Evolutionary conservation across 35 echinoderm and acorn worm species (phyloP).

Genomic region (Ophiothrix spiculata): DNA sequence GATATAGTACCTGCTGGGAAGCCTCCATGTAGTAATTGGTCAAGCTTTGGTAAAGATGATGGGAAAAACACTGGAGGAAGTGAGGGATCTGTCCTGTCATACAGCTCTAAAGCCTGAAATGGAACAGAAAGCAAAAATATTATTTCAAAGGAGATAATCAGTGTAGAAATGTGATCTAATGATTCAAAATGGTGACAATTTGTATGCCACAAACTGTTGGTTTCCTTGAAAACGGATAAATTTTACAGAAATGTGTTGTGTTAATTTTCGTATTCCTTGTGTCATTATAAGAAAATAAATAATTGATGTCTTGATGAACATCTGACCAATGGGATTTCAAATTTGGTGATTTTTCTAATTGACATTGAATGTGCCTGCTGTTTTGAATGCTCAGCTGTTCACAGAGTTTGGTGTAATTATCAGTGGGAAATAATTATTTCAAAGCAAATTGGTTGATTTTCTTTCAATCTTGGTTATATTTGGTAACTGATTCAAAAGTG

Average conservation of each 20-base stretch:
- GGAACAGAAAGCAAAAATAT: slow-evolving; percentile 1
- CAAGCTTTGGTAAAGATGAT: slow-evolving; percentile 52
- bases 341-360: too few relatives aligned
- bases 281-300: background rate
- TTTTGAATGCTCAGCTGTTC: too few relatives aligned
- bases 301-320: too few relatives aligned
- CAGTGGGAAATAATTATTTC: too few relatives aligned
- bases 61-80: slow-evolving; percentile 42
- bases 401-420: too few relatives aligned
- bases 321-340: too few relatives aligned
- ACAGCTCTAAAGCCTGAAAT: slow-evolving; percentile 51
- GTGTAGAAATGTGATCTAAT: background rate
- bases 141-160: background rate
- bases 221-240: background rate
- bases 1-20: slow-evolving; percentile 63
- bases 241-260: background rate
- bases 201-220: background rate
- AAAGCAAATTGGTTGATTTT: too few relatives aligned
- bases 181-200: background rate
- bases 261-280: background rate
- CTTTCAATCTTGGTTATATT: too few relatives aligned
- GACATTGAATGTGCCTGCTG: too few relatives aligned
- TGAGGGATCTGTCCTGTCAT: background rate
- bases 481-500: too few relatives aligned
- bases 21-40: slow-evolving; percentile 72